These are phyloP conservation scores for Hesperophylax magnus DNA, from an alignment of 1,140 invertebrate species.

Conservation along the genomic window DNA sequence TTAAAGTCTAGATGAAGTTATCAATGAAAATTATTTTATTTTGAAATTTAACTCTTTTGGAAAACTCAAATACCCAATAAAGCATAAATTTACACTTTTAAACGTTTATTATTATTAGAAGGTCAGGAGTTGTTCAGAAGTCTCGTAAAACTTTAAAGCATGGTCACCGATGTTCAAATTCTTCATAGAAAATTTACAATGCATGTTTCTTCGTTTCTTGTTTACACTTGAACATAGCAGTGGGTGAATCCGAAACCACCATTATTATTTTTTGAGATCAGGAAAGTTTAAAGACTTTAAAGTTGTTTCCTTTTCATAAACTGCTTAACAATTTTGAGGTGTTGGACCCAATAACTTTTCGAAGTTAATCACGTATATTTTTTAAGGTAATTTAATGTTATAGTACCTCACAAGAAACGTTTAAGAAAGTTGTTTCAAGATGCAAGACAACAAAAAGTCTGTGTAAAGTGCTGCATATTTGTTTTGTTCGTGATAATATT, in stretches of 20 bases:
- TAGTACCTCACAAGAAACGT: background rate
- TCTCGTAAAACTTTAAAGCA: background rate
- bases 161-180: background rate
- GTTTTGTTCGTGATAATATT: background rate
- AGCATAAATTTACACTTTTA: too few species aligned
- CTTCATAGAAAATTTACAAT: constrained; percentile 1
- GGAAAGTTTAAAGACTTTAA: constrained; percentile 18
- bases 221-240: constrained; percentile 39
- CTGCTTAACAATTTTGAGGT: background rate
- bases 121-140: too few species aligned
- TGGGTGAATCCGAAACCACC: constrained; percentile 20
- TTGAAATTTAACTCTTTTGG: too few species aligned
- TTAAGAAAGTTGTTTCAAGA: constrained; percentile 1
- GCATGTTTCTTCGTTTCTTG: background rate
- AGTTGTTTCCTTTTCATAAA: background rate
- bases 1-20: too few species aligned
- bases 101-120: too few species aligned
- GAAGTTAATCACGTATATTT: background rate
- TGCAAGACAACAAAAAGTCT: background rate
- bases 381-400: background rate
- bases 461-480: background rate
- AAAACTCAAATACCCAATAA: too few species aligned
- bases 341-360: background rate
- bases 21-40: too few species aligned
- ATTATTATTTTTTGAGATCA: background rate